Percentiles rank a stretch among this genome's conserved stretches.
Evolutionary conservation across 2,797 vertebrate genomes (phyloP).

Genomic region (Poecilia picta): DNA sequence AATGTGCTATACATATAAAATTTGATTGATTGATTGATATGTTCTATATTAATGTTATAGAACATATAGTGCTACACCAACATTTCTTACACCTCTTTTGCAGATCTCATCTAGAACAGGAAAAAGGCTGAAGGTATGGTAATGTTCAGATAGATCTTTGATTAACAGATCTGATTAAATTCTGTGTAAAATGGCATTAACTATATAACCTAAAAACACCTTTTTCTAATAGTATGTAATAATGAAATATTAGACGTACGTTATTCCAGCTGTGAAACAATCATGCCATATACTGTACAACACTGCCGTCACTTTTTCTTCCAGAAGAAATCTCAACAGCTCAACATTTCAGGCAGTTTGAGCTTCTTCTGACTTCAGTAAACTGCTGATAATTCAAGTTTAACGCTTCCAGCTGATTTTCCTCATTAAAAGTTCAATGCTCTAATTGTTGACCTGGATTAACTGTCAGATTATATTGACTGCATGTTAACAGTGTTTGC

Average conservation of each 20-base stretch:
- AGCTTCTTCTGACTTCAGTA: background rate
- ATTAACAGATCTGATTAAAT: background rate
- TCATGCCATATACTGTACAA: background rate
- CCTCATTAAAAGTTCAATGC: background rate
- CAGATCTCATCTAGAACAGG: background rate
- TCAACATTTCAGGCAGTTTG: background rate
- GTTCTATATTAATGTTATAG: too few species aligned
- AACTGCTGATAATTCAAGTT: background rate
- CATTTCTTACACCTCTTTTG: background rate
- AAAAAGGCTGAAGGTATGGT: background rate
- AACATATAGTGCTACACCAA: too few species aligned
- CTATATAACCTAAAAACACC: background rate
- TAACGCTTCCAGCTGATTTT: background rate
- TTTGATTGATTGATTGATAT: too few species aligned
- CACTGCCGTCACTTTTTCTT: background rate
- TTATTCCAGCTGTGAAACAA: background rate
- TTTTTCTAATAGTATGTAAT: background rate
- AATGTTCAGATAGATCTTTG: background rate
- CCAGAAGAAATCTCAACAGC: background rate
- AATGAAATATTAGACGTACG: background rate
- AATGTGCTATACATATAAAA: too few species aligned
- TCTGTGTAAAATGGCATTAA: background rate
- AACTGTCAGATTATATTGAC: background rate
- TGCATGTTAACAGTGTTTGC: background rate
- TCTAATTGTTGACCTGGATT: background rate